These are phyloP conservation scores for Stegodyphus mimosarum DNA, from an alignment of 1,140 invertebrate genomes.

Conservation along the genomic window DNA sequence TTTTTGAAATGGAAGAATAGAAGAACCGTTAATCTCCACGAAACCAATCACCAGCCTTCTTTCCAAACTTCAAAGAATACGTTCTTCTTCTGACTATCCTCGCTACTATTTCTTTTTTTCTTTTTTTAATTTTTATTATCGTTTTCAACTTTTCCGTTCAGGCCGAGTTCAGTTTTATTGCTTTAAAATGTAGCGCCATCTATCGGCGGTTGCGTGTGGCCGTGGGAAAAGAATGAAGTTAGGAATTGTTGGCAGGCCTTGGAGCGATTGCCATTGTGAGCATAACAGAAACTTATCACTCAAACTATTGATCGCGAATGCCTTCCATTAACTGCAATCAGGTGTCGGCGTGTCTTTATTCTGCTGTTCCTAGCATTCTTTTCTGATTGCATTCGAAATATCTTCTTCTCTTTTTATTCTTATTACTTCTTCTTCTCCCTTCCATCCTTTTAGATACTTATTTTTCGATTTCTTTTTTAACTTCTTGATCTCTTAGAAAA, in stretches of 20 bases:
- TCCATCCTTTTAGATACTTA: too few relatives aligned
- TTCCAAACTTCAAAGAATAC: too few relatives aligned
- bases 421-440: too few relatives aligned
- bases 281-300: slow-evolving; percentile 14
- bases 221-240: neutral
- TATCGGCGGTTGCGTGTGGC: neutral
- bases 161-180: neutral
- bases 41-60: too few relatives aligned
- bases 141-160: too few relatives aligned
- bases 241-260: slow-evolving; percentile 5
- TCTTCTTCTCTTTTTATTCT: too few relatives aligned
- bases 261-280: slow-evolving; percentile 13
- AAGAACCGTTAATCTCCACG: too few relatives aligned
- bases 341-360: neutral
- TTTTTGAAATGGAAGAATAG: neutral
- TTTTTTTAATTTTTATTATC: too few relatives aligned
- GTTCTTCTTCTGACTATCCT: too few relatives aligned
- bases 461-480: too few relatives aligned
- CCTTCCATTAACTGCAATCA: slow-evolving; percentile 21
- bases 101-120: too few relatives aligned
- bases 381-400: neutral
- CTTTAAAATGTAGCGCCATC: slow-evolving; percentile 5
- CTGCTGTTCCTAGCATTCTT: neutral
- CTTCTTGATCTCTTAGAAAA: too few relatives aligned
- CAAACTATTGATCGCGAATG: slow-evolving; percentile 2